Evolutionary conservation across 2,888 invertebrate genomes (phyloP).

Genomic region (Tinea semifulvella): DNA sequence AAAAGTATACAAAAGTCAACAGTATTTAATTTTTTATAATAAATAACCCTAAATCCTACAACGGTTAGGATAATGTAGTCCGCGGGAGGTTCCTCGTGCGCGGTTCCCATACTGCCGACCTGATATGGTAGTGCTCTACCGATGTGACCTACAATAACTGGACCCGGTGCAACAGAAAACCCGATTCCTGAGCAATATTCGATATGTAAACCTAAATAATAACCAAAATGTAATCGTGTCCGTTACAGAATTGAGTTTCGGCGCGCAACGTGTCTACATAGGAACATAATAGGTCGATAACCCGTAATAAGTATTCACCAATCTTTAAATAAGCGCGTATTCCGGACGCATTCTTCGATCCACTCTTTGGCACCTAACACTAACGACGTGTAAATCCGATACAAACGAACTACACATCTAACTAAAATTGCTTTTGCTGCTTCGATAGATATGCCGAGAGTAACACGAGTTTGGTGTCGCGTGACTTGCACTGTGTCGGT

Average conservation of each 20-base stretch:
- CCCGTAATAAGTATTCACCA: constrained; percentile 51
- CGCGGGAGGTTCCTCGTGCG: too few relatives aligned
- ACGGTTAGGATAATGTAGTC: too few relatives aligned
- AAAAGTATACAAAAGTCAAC: too few relatives aligned
- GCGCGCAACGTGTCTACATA: constrained; percentile 30
- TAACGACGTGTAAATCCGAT: constrained; percentile 11
- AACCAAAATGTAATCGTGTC: constrained; percentile 40
- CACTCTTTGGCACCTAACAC: constrained; percentile 63
- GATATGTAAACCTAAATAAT: constrained; percentile 9
- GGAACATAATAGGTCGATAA: constrained; percentile 63
- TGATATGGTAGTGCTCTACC: too few relatives aligned
- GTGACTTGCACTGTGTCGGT: constrained; percentile 30
- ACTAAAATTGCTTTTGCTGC: constrained; percentile 12
- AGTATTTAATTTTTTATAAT: too few relatives aligned
- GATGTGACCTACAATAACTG: constrained; percentile 3
- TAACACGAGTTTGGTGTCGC: constrained; percentile 24
- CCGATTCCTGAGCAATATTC: constrained; percentile 12
- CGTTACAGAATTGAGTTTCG: constrained; percentile 60
- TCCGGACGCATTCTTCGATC: constrained; percentile 61
- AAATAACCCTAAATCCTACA: too few relatives aligned
- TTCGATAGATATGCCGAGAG: constrained; percentile 9
- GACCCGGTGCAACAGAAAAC: constrained; percentile 11
- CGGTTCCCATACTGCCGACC: too few relatives aligned
- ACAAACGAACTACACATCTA: constrained; percentile 7
- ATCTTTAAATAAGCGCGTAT: constrained; percentile 45